Evolutionary conservation across 2,797 vertebrate species (phyloP), one percentile per base, ranked within the genome.

Genomic region (Graptemys geographica): DNA sequence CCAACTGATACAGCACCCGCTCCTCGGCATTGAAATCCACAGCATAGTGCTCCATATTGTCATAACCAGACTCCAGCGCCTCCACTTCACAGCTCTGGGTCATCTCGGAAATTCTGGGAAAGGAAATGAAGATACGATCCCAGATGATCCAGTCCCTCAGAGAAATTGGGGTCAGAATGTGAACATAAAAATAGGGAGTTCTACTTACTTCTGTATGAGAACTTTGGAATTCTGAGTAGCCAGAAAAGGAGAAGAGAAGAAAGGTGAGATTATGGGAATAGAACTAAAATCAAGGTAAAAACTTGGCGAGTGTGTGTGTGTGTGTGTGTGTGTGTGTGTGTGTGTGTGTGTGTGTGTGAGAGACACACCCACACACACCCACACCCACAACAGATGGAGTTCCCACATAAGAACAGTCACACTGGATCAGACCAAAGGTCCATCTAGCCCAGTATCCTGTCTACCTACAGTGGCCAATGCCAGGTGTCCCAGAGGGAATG

Each of bases 161-260:
- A 18, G 33, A 25, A 11, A 23, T 16, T 25, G n/a, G 33, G 69
- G 18, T 57, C 23, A 37, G 51, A 33, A 41, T 6, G 19, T 1
- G 8, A 56, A 49, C 16, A 13, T n/a, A 37, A 74, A 15, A 11
- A 11, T 16, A 51, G 25, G 28, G 41, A 33, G 69, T 27, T n/a
- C 53, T 84, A 98, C 98, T 98, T 97, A 99, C 98, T 97, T 98
- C 81, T 96, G 94, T 78, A 98, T 98, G 52, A 98, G 93, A 44
- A 97, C 97, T 96, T 96, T 97, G 82, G 99, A 98, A 78, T 83
- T 98, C 99, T 99, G 92, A 62, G 27, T 5, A 49, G 27, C 10
- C 69, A 41, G 69, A 23, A 41, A 72, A 23, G 13, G 74, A 28
- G 15, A 11, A 52, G 4, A 59, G 95, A 78, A 74, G 78, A 91